These are phyloP conservation scores for Esperia sulphurella DNA, from an alignment of 2,888 invertebrate genomes.

Conservation along the genomic window DNA sequence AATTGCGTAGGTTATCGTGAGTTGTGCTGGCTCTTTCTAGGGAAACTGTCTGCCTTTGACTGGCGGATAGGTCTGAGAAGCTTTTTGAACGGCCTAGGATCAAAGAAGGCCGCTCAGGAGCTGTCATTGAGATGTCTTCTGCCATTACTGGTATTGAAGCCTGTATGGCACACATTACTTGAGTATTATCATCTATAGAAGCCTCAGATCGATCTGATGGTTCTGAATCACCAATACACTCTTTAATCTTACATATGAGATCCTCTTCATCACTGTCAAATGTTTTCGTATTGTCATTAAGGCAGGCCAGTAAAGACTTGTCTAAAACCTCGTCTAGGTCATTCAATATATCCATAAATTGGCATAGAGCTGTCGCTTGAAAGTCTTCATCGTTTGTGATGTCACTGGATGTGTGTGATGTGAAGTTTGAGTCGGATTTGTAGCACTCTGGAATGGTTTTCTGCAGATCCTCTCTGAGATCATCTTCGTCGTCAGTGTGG, in stretches of 20 bases:
- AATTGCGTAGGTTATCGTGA: conserved; percentile 58
- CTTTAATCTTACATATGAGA: conserved; percentile 68
- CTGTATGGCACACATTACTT: conserved; percentile 48
- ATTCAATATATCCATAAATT: conserved; percentile 77
- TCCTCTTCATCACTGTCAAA: conserved; percentile 70
- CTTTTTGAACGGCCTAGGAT: conserved; percentile 61
- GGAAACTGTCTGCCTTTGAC: conserved; percentile 38
- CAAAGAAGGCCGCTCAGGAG: conserved; percentile 34
- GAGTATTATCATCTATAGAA: conserved; percentile 61
- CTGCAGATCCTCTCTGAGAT: conserved; percentile 63
- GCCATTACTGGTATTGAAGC: conserved; percentile 36
- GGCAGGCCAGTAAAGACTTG: conserved; percentile 68
- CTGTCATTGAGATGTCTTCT: conserved; percentile 35
- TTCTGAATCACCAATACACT: conserved; percentile 47
- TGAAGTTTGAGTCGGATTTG: conserved; percentile 66
- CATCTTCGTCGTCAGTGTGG: conserved; percentile 59
- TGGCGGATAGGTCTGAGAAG: conserved; percentile 55
- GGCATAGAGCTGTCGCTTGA: conserved; percentile 69
- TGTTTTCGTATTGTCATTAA: conserved; percentile 55
- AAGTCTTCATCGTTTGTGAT: conserved; percentile 71
- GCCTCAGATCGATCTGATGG: conserved; percentile 41
- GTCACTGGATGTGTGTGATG: conserved; percentile 60
- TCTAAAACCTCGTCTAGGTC: conserved; percentile 80
- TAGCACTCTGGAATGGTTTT: conserved; percentile 70
- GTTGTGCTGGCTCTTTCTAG: conserved; percentile 53